These are phyloP conservation scores for Trissolcus japonicus DNA, from an alignment of 2,888 invertebrate species.

Conservation along the genomic window DNA sequence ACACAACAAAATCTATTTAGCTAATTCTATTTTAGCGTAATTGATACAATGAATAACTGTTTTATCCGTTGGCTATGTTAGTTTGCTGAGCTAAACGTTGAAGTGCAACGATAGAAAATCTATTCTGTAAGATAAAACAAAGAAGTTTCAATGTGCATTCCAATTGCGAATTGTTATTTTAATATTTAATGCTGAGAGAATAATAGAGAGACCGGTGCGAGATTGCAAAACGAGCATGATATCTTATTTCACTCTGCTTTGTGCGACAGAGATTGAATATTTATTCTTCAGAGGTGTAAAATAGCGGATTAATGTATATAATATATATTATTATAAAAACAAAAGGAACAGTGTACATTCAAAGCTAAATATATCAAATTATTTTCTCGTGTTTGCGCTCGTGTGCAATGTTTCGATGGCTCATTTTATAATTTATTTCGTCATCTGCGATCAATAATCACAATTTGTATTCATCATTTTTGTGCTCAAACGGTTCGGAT, in stretches of 20 bases:
- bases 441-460: background rate
- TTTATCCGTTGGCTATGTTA: conserved; percentile 49
- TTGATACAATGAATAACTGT: conserved; percentile 59
- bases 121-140: conserved; percentile 37
- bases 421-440: conserved; percentile 6
- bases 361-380: conserved; percentile 72
- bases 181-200: conserved; percentile 44
- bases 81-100: conserved; percentile 45
- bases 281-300: conserved; percentile 48
- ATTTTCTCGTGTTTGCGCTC: conserved; percentile 70
- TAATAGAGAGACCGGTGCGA: conserved; percentile 7
- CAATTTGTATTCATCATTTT: background rate
- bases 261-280: conserved; percentile 53
- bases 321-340: conserved; percentile 38
- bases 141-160: conserved; percentile 57
- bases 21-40: conserved; percentile 67
- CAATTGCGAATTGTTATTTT: conserved; percentile 54
- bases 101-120: conserved; percentile 50
- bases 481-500: too few relatives aligned
- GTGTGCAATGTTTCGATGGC: conserved; percentile 44
- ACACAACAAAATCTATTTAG: conserved; percentile 87
- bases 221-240: conserved; percentile 8
- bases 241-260: conserved; percentile 36
- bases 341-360: conserved; percentile 65
- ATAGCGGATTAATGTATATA: conserved; percentile 65